Percentiles rank a stretch among this genome's conserved stretches.
These are phyloP conservation scores for Donacobius atricapilla DNA, from an alignment of 2,113 vertebrate genomes.

Conservation along the genomic window DNA sequence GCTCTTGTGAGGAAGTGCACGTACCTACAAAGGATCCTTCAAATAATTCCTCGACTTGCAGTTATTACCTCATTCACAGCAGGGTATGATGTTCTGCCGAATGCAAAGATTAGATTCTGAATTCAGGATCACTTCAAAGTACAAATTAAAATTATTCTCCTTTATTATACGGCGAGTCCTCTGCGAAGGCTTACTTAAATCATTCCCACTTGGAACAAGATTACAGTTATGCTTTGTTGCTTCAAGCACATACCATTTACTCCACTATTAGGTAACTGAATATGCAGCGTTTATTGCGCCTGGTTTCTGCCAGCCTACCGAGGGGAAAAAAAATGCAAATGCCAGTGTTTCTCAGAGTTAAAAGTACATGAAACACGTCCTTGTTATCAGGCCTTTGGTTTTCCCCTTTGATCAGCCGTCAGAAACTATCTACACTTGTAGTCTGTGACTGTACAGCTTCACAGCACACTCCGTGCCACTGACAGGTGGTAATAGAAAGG, in stretches of 20 bases:
- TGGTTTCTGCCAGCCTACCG: slow-evolving; percentile 72
- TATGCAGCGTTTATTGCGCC: slow-evolving; percentile 64
- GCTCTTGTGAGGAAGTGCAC: neutral
- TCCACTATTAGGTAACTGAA: slow-evolving; percentile 75
- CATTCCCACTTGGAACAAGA: slow-evolving; percentile 71
- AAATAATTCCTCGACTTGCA: slow-evolving; percentile 28
- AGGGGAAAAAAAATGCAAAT: slow-evolving; percentile 70
- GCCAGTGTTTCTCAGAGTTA: slow-evolving; percentile 75
- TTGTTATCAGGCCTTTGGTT: slow-evolving; percentile 85
- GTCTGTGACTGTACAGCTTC: slow-evolving; percentile 78
- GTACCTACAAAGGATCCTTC: slow-evolving; percentile 17
- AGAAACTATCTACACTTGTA: slow-evolving; percentile 84
- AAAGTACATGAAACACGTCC: slow-evolving; percentile 79
- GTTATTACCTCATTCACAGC: slow-evolving; percentile 33
- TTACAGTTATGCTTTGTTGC: slow-evolving; percentile 72
- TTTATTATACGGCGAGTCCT: slow-evolving; percentile 67
- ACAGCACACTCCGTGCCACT: slow-evolving; percentile 82
- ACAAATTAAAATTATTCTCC: slow-evolving; percentile 65
- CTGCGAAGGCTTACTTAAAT: slow-evolving; percentile 67
- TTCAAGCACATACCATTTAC: slow-evolving; percentile 74
- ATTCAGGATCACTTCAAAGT: slow-evolving; percentile 72
- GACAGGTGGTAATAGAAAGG: slow-evolving; percentile 89
- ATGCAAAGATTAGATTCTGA: slow-evolving; percentile 64
- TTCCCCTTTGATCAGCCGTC: slow-evolving; percentile 92
- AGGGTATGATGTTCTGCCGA: slow-evolving; percentile 27